Evolutionary conservation across 2,113 vertebrate species (phyloP).

Genomic region (Lagopus leucura): DNA sequence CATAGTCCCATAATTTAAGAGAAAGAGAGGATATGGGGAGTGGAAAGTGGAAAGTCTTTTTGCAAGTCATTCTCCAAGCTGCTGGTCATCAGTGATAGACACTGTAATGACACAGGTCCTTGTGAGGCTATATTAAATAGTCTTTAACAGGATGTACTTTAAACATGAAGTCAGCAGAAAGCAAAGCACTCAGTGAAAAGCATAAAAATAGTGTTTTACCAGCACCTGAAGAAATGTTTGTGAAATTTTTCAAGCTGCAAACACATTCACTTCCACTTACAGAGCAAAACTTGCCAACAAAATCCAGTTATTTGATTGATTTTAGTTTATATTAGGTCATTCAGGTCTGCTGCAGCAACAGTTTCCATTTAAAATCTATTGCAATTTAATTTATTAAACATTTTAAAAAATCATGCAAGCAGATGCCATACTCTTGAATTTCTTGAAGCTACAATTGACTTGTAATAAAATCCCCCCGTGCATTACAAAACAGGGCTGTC

Average conservation of each 20-base stretch:
- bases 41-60: not conserved
- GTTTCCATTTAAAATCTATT: not conserved
- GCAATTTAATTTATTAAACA: conserved; percentile 36
- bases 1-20: not conserved
- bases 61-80: not conserved
- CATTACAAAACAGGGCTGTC: conserved; percentile 52
- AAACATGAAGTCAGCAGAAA: conserved; percentile 1
- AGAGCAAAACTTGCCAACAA: conserved; percentile 25
- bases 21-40: not conserved
- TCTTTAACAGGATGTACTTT: not conserved
- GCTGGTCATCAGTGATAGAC: not conserved
- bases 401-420: not conserved
- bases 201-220: conserved; percentile 24
- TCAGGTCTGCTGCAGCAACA: not conserved
- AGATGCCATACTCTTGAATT: conserved; percentile 23
- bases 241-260: conserved; percentile 54
- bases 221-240: conserved; percentile 44
- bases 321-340: conserved; percentile 42
- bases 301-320: conserved; percentile 9
- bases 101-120: conserved; percentile 4
- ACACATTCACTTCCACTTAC: conserved; percentile 40
- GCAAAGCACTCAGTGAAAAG: not conserved
- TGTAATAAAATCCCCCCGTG: conserved; percentile 29
- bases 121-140: not conserved
- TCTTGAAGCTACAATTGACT: conserved; percentile 40